Percentiles rank a stretch among this genome's conserved stretches.
Conservation (phyloP, 2,888 invertebrate genomes). For the Trichopria drosophilae region DNA sequence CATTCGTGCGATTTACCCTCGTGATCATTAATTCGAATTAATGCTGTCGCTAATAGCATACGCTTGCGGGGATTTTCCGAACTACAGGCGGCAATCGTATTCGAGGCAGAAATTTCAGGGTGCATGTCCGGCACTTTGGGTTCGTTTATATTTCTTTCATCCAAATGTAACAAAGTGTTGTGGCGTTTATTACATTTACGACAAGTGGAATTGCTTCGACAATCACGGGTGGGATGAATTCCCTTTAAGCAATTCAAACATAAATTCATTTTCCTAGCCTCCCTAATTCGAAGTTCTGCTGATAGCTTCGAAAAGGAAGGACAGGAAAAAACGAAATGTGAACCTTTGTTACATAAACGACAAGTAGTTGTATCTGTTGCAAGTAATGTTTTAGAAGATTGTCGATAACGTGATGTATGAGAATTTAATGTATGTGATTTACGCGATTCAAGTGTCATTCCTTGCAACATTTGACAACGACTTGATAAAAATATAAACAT, state of each 20-base stretch:
- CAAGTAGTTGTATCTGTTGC: neutral
- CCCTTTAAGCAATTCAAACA: constrained; percentile 1
- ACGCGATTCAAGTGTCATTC: too few species aligned
- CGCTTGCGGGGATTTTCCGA: too few species aligned
- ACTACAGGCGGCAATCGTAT: too few species aligned
- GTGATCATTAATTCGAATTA: neutral
- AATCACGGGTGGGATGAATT: neutral
- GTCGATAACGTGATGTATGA: neutral
- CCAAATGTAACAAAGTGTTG: constrained; percentile 1
- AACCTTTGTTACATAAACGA: constrained; percentile 3
- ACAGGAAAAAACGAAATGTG: constrained; percentile 2
- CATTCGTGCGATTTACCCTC: neutral
- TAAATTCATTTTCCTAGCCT: neutral
- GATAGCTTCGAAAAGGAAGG: neutral
- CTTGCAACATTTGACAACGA: too few species aligned
- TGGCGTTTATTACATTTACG: neutral
- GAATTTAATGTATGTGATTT: too few species aligned
- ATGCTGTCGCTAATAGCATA: neutral
- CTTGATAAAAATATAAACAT: too few species aligned
- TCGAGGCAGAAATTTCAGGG: too few species aligned
- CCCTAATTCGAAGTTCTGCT: neutral
- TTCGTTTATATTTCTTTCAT: neutral
- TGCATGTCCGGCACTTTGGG: too few species aligned
- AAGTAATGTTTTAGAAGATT: neutral
- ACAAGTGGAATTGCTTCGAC: neutral